Conservation (phyloP, 2,113 vertebrate species). For the Capra hircus region DNA sequence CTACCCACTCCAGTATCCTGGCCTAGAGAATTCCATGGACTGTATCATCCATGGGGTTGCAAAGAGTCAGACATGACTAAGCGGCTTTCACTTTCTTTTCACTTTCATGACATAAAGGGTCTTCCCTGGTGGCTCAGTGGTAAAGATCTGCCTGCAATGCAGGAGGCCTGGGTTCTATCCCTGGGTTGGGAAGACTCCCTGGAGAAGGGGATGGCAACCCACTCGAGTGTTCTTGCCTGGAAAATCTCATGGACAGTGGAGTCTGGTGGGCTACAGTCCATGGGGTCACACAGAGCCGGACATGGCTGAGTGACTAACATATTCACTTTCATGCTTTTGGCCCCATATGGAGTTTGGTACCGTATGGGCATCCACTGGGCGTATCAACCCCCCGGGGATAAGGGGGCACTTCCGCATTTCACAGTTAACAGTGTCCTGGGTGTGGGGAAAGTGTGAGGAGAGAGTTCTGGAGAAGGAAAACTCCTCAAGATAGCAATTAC, state of each 20-base stretch:
- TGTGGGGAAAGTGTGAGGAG: neutral
- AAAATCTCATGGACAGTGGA: neutral
- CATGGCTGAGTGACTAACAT: rapidly evolving
- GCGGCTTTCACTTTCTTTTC: neutral
- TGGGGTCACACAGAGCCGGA: neutral
- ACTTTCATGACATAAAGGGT: neutral
- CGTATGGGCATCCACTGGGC: neutral
- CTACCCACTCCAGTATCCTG: neutral
- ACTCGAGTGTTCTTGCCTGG: neutral
- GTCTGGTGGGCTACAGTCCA: neutral
- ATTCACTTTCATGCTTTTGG: neutral
- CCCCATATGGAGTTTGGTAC: neutral
- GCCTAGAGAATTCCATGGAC: neutral
- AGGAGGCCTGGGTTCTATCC: neutral
- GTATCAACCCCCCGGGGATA: rapidly evolving
- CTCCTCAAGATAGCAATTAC: neutral
- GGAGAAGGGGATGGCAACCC: neutral
- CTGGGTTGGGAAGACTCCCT: neutral
- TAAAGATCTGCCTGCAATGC: neutral
- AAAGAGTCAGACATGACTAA: neutral
- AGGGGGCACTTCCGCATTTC: neutral
- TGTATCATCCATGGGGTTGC: neutral
- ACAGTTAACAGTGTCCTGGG: neutral
- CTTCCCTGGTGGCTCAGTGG: neutral
- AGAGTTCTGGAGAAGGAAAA: neutral